A percentile compares a stretch with the other conserved stretches of the same genome.
Evolutionary conservation across 2,888 invertebrate genomes (phyloP).

Genomic region (Erebia palarica): DNA sequence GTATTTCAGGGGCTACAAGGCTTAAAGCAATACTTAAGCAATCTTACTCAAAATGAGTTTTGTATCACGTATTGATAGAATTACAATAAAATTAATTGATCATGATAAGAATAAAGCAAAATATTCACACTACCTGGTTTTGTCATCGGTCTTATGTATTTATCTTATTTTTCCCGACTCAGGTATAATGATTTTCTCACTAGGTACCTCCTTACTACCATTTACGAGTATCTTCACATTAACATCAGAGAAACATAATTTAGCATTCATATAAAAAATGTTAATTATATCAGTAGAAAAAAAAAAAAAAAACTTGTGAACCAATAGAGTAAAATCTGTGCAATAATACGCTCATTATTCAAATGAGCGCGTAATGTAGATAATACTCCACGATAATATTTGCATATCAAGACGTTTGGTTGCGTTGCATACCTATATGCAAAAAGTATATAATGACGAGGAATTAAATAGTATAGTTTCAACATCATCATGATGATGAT

Average conservation of each 20-base stretch:
- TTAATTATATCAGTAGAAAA: not conserved
- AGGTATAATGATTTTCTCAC: no score
- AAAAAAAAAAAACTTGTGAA: not conserved
- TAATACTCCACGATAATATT: constrained; percentile 4
- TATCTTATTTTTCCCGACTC: no score
- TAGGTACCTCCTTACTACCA: not conserved
- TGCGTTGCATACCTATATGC: not conserved
- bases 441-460: constrained; percentile 1
- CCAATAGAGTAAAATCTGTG: constrained; percentile 2
- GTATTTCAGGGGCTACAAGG: no score
- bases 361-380: constrained; percentile 12
- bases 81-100: no score
- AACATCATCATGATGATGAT: not conserved
- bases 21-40: no score
- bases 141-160: no score
- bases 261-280: not conserved
- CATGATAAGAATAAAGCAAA: no score
- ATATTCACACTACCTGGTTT: no score
- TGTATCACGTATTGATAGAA: no score
- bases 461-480: not conserved
- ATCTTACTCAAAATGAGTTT: no score
- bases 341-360: constrained; percentile 9
- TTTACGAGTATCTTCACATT: not conserved
- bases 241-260: not conserved
- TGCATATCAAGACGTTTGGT: not conserved